phyloP scores from a whole-genome alignment of 2,113 vertebrate genomes.

The Tyto alba region DNA sequence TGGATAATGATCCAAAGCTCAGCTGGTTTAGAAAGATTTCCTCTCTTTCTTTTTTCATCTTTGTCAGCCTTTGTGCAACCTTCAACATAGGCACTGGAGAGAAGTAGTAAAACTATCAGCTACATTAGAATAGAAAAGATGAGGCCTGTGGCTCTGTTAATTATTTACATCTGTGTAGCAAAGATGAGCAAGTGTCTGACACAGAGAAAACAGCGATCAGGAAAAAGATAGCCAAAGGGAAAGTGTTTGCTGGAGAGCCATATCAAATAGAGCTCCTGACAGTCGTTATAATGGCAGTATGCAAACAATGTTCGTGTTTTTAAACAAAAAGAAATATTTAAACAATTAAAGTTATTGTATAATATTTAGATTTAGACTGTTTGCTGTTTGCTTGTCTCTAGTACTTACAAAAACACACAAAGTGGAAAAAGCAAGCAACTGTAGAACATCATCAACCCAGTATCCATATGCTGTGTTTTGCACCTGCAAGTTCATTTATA shows the following conservation, averaged over 20 bases:
- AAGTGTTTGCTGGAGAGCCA: neutral
- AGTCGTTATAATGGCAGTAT: neutral
- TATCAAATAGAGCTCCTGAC: neutral
- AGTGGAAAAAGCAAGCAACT: neutral
- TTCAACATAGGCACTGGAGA: too few relatives aligned
- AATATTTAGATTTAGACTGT: neutral
- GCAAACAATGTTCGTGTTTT: neutral
- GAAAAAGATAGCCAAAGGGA: neutral
- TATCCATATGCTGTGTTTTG: neutral
- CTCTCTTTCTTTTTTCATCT: neutral
- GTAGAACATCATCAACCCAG: neutral
- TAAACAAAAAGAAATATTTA: neutral
- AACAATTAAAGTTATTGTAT: neutral
- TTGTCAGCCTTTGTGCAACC: neutral
- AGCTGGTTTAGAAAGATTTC: neutral
- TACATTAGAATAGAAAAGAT: neutral
- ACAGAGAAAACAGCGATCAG: neutral
- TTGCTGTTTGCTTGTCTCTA: neutral
- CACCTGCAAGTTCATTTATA: neutral
- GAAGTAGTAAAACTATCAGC: too few relatives aligned
- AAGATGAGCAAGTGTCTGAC: neutral
- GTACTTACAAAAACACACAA: neutral
- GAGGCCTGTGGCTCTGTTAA: neutral
- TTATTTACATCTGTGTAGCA: neutral
- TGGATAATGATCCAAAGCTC: neutral